Percentiles rank a stretch among this genome's conserved stretches.
phyloP scores from a whole-genome alignment of 2,888 invertebrate genomes.

The Microctonus brassicae region DNA sequence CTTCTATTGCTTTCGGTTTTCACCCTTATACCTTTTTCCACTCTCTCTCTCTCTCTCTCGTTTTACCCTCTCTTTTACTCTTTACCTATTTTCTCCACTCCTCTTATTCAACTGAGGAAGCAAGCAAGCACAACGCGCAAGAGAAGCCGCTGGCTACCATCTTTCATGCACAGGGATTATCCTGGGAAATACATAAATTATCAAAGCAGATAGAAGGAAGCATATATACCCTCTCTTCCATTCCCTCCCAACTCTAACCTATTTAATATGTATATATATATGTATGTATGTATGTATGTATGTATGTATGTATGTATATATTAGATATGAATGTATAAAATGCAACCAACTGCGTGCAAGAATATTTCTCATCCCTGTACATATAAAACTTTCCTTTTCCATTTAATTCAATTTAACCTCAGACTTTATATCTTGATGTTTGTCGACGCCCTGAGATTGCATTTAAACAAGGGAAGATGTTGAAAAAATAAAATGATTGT shows the following conservation, averaged over 20 bases:
- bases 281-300: no score
- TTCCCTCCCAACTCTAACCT: background rate
- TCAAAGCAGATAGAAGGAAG: conserved; percentile 46
- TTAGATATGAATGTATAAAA: conserved; percentile 22
- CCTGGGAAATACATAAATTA: conserved; percentile 60
- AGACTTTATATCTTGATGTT: conserved; percentile 25
- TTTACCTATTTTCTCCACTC: conserved; percentile 28
- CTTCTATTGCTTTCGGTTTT: background rate
- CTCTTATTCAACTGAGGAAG: conserved; percentile 25
- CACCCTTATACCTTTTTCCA: background rate
- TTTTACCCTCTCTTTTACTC: background rate
- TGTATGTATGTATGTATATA: no score
- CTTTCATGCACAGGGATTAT: conserved; percentile 58
- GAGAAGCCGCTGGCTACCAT: conserved; percentile 40
- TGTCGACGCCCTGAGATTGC: conserved; percentile 20
- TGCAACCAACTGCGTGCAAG: conserved; percentile 30
- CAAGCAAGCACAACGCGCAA: conserved; percentile 8
- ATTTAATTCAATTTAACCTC: conserved; percentile 35
- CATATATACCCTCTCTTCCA: conserved; percentile 1
- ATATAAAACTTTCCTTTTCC: conserved; percentile 26
- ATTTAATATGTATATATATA: background rate
- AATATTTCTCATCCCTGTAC: conserved; percentile 17
- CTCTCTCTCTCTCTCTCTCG: background rate
- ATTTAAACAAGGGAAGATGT: background rate
- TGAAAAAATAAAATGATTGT: background rate